Conservation (phyloP, 1,140 invertebrate genomes). For the Zaprionus gabonicus region DNA sequence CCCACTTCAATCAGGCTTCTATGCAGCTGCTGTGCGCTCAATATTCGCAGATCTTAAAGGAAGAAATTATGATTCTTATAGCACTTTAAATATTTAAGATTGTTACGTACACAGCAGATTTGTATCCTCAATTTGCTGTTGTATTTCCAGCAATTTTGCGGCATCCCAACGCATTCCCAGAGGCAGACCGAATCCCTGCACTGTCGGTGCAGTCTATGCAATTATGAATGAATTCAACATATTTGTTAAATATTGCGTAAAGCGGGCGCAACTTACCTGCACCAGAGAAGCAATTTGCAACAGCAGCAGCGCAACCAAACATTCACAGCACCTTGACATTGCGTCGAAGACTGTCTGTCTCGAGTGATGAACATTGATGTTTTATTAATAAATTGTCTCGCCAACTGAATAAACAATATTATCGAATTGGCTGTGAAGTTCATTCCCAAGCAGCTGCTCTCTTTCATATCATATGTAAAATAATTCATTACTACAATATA, state of each 20-base stretch:
- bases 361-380: background rate
- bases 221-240: background rate
- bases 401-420: background rate
- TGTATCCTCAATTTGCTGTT: background rate
- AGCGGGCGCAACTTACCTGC: background rate
- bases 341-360: background rate
- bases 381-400: background rate
- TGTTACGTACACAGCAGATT: background rate
- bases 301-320: background rate
- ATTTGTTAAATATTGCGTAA: background rate
- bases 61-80: background rate
- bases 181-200: background rate
- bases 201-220: background rate
- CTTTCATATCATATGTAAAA: background rate
- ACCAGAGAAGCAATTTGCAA: background rate
- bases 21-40: background rate
- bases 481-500: no score
- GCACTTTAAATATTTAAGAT: background rate
- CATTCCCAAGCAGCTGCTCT: background rate
- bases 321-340: background rate
- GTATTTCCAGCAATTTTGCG: background rate
- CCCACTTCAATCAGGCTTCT: constrained; percentile 2
- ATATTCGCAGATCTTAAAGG: background rate
- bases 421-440: background rate
- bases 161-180: background rate